Percentiles rank a stretch among this genome's conserved stretches.
Evolutionary conservation across 1,140 invertebrate species (phyloP).

Genomic region (Centruroides sculpturatus): DNA sequence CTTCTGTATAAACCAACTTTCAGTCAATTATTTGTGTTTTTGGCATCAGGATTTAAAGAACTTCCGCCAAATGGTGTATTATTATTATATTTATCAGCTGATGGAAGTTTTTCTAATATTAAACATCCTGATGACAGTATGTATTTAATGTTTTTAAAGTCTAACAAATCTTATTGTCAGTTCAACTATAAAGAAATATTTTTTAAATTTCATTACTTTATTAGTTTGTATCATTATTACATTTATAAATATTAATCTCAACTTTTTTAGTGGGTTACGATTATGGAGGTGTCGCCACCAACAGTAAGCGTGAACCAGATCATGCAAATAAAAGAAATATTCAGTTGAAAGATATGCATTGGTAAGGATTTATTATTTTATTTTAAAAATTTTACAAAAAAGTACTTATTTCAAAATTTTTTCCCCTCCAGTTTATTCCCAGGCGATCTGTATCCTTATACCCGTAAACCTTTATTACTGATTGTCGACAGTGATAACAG

Average conservation of each 20-base stretch:
- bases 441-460: slow-evolving; percentile 82
- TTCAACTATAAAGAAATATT: too few relatives aligned
- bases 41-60: slow-evolving; percentile 83
- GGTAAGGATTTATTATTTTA: slow-evolving; percentile 27
- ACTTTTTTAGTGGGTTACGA: slow-evolving; percentile 62
- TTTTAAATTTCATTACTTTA: too few relatives aligned
- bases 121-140: slow-evolving; percentile 50
- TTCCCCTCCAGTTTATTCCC: slow-evolving; percentile 54
- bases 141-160: background rate
- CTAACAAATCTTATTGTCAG: too few relatives aligned
- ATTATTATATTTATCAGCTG: slow-evolving; percentile 83
- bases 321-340: slow-evolving; percentile 42
- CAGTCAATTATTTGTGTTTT: slow-evolving; percentile 81
- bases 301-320: slow-evolving; percentile 57
- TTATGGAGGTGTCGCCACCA: slow-evolving; percentile 76
- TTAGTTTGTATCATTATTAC: too few relatives aligned
- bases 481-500: slow-evolving; percentile 93
- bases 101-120: slow-evolving; percentile 72
- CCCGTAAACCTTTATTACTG: slow-evolving; percentile 78
- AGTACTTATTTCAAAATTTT: slow-evolving; percentile 10
- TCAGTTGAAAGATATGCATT: slow-evolving; percentile 61
- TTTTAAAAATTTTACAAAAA: background rate
- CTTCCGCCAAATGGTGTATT: slow-evolving; percentile 78
- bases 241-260: too few relatives aligned
- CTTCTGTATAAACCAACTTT: slow-evolving; percentile 89